phyloP scores from a whole-genome alignment of 2,113 vertebrate species.

The Drymodes brunneopygia region DNA sequence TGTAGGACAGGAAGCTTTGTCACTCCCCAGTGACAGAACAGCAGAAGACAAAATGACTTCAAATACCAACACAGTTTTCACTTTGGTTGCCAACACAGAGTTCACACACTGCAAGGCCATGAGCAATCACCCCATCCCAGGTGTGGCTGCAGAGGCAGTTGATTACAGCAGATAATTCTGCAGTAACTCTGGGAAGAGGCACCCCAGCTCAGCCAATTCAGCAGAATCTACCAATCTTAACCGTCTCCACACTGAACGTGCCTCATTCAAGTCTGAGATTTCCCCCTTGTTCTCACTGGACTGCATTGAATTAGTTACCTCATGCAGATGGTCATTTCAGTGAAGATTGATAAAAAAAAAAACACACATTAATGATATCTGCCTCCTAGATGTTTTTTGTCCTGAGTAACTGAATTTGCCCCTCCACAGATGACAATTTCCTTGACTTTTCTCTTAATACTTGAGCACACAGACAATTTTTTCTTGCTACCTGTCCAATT shows the following conservation, averaged over 20 bases:
- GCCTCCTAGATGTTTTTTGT: neutral
- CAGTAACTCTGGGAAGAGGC: neutral
- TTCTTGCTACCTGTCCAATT: neutral
- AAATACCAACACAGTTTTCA: neutral
- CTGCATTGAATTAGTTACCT: neutral
- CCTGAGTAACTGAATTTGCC: neutral
- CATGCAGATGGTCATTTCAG: neutral
- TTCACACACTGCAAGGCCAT: neutral
- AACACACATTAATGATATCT: neutral
- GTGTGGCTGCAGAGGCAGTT: neutral
- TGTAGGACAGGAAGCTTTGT: neutral
- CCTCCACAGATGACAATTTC: neutral
- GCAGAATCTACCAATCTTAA: neutral
- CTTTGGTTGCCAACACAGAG: neutral
- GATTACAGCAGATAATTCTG: neutral
- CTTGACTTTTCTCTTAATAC: neutral
- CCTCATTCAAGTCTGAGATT: neutral
- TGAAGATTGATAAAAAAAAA: neutral
- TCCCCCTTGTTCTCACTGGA: neutral
- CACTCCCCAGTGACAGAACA: neutral
- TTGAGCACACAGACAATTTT: neutral
- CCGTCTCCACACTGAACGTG: neutral
- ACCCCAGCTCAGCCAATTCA: neutral
- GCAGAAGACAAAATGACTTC: neutral
- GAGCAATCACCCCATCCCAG: neutral